Evolutionary conservation across 1,140 invertebrate genomes (phyloP), one percentile per base, ranked within the genome.

Genomic region (Piezodorus guildinii): DNA sequence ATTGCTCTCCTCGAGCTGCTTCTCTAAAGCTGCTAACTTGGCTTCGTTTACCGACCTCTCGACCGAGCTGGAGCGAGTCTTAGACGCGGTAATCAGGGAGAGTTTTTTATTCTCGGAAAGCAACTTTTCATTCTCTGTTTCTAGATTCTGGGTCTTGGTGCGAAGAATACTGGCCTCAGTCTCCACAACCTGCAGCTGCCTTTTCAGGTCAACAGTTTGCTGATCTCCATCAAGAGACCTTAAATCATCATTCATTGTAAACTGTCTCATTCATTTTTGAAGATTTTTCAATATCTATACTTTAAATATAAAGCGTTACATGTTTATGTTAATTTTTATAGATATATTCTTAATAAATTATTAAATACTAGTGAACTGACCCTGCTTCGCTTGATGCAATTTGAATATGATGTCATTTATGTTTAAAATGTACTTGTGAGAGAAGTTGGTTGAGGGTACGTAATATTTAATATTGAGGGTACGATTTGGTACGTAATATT

Each of bases 121-220:
- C 43, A 89, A 70, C 71, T 84, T 85, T 69, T 90, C 87, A 73
- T 88, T 87, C 70, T 90, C 87, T 12, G 75, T 74, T 74, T 90
- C 87, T 45, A 89, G 72, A 21, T 74, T 78, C 68, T 81, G 79
- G 52, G 81, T 79, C 73, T 84, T 86, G 27, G 79, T 75, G 67
- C 83, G 76, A 60, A 88, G 72, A 30, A 85, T 80, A 44, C 71
- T 74, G 19, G 83, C 83, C 75, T 89, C 87, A 76, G 87, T 83
- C 72, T 87, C 84, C 44, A 86, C 80, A 2, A 85, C 75, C 75
- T 86, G 83, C 21, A 90, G 73, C 74, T 89, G 85, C 49, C 84
- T 74, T 73, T 84, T 85, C 45, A 87, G 73, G 74, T 88, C 85
- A 16, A 86, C 73, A 64, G 81, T 79, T 71, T 82, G 78, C 71